These are phyloP conservation scores for Clusia tigrina DNA, from an alignment of 2,888 invertebrate genomes.

Conservation along the genomic window DNA sequence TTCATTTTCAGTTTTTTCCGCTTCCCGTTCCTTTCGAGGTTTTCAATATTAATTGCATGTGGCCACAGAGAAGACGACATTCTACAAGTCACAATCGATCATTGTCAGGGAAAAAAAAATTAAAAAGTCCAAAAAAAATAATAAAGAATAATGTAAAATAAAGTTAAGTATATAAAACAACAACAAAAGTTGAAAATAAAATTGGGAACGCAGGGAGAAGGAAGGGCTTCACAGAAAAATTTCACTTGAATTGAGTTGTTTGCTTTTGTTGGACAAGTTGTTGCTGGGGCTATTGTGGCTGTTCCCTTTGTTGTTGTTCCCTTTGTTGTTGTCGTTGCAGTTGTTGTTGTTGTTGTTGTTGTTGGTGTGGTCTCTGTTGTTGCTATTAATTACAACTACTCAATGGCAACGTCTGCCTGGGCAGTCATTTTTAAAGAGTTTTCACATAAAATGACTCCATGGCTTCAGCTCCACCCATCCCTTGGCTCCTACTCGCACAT, in stretches of 20 bases:
- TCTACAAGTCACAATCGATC: slow-evolving; percentile 53
- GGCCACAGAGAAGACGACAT: slow-evolving; percentile 34
- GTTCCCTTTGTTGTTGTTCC: too few relatives aligned
- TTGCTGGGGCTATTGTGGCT: slow-evolving; percentile 25
- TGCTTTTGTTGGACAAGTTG: too few relatives aligned
- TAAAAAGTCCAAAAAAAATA: not conserved
- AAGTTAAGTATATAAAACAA: too few relatives aligned
- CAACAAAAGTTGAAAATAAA: slow-evolving; percentile 20
- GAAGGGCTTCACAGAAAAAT: slow-evolving; percentile 5
- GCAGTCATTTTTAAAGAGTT: slow-evolving; percentile 44
- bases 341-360: slow-evolving; percentile 26
- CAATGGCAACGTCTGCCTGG: slow-evolving; percentile 36
- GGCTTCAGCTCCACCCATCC: too few relatives aligned
- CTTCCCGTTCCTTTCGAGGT: slow-evolving; percentile 8
- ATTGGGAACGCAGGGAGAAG: slow-evolving; percentile 37
- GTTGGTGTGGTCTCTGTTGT: slow-evolving; percentile 24
- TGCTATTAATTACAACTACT: slow-evolving; percentile 25
- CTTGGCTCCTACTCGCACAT: too few relatives aligned
- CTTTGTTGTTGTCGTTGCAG: too few relatives aligned
- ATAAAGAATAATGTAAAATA: slow-evolving; percentile 1
- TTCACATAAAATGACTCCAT: not conserved
- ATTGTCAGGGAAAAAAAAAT: slow-evolving; percentile 40
- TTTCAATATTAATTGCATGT: slow-evolving; percentile 39
- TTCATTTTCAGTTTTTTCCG: slow-evolving; percentile 37
- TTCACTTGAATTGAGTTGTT: slow-evolving; percentile 16